phyloP scores from a whole-genome alignment of 1,140 invertebrate genomes.

The Chironomus tepperi region DNA sequence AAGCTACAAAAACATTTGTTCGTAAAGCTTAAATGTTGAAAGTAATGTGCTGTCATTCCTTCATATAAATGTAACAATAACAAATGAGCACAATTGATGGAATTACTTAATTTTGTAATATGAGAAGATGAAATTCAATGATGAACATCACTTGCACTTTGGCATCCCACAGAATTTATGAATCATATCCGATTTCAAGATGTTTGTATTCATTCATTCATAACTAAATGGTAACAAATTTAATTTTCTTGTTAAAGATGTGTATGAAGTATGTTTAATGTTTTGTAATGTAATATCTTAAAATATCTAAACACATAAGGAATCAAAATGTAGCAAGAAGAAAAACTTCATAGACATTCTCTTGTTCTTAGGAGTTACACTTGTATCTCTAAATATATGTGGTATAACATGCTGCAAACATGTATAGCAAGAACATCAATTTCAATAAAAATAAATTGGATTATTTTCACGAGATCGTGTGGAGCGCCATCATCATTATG shows the following conservation, averaged over 20 bases:
- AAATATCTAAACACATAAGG: too few relatives aligned
- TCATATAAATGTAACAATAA: too few relatives aligned
- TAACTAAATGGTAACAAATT: background rate
- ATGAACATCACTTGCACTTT: background rate
- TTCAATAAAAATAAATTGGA: slow-evolving; percentile 4
- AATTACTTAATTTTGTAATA: too few relatives aligned
- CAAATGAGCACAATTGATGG: too few relatives aligned
- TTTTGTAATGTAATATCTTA: too few relatives aligned
- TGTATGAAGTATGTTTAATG: too few relatives aligned
- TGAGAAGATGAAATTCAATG: background rate
- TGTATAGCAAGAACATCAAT: slow-evolving; percentile 1
- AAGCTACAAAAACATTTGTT: too few relatives aligned
- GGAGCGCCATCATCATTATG: background rate
- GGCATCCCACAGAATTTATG: background rate
- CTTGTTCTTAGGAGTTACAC: too few relatives aligned
- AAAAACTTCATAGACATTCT: background rate
- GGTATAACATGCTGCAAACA: background rate
- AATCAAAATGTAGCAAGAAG: background rate
- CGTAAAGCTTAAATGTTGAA: too few relatives aligned
- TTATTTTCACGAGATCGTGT: slow-evolving; percentile 7
- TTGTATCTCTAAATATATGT: too few relatives aligned
- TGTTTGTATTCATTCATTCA: background rate
- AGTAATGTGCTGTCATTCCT: too few relatives aligned
- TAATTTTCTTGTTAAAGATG: background rate
- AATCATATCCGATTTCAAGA: background rate